Conservation (phyloP, 2,888 invertebrate species). For the Diarsia brunnea region DNA sequence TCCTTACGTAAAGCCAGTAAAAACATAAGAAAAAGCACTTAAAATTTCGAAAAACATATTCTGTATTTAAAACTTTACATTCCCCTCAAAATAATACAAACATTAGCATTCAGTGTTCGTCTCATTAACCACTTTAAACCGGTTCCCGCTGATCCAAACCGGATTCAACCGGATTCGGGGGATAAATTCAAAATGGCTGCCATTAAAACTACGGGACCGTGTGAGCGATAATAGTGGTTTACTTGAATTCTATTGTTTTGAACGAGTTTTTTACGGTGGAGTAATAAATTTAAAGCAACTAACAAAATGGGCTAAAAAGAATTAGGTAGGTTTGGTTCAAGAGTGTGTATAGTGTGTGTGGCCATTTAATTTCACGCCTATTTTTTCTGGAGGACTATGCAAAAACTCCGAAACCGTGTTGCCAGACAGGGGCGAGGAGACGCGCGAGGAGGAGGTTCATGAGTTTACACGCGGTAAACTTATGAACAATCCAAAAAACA, state of each 20-base stretch:
- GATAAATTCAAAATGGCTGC: conserved; percentile 51
- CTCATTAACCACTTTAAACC: conserved; percentile 29
- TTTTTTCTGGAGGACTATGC: neutral
- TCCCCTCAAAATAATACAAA: conserved; percentile 4
- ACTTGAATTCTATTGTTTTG: conserved; percentile 38
- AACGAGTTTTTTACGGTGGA: neutral
- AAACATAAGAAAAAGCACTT: neutral
- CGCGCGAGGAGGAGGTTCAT: too few relatives aligned
- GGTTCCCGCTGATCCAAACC: conserved; percentile 33
- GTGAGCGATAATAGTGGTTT: conserved; percentile 49
- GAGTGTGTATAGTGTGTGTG: neutral
- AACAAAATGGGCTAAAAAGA: neutral
- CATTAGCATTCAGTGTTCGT: conserved; percentile 3
- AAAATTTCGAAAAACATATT: neutral
- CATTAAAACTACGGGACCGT: conserved; percentile 52
- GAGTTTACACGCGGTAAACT: neutral
- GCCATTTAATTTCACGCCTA: neutral
- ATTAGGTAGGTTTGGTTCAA: neutral
- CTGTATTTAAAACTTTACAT: neutral
- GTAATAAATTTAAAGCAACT: too few relatives aligned
- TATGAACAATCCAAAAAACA: neutral
- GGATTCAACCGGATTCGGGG: conserved; percentile 30
- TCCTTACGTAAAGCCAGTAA: neutral
- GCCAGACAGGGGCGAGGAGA: neutral
- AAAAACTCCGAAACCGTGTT: neutral